Percentiles rank a stretch among this genome's conserved stretches.
Conservation (phyloP, 2,888 invertebrate genomes). For the Clitarchus hookeri region DNA sequence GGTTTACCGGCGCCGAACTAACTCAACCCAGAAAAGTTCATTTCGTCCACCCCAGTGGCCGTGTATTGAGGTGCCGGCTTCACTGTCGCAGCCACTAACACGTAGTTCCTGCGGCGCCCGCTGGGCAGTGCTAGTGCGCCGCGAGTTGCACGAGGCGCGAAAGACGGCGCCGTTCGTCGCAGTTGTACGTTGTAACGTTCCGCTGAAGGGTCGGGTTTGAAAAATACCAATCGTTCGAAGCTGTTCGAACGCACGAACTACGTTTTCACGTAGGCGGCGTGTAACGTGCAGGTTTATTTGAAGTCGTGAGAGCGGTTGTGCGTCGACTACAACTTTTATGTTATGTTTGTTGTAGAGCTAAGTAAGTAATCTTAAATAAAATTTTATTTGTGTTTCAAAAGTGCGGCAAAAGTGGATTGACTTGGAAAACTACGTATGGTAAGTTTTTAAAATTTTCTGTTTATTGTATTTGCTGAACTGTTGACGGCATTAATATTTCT, state of each 20-base stretch:
- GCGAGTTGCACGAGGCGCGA: not conserved
- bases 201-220: not conserved
- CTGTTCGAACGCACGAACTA: not conserved
- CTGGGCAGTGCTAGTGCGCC: not conserved
- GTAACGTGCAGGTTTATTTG: not conserved
- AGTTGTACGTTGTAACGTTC: not conserved
- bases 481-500: too few species aligned
- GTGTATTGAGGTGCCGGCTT: not conserved
- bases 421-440: not conserved
- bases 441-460: not conserved
- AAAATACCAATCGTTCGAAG: not conserved
- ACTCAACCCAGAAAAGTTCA: too few species aligned
- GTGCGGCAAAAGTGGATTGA: not conserved
- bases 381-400: not conserved
- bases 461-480: too few species aligned
- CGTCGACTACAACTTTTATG: not conserved
- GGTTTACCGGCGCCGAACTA: too few species aligned
- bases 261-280: not conserved
- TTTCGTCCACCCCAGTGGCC: too few species aligned
- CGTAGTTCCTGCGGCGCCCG: not conserved
- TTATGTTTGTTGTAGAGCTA: not conserved
- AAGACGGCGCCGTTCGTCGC: not conserved
- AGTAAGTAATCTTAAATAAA: too few species aligned
- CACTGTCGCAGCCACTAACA: not conserved
- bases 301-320: not conserved